phyloP scores from a whole-genome alignment of 2,888 invertebrate genomes.

The Eilema sororculum region DNA sequence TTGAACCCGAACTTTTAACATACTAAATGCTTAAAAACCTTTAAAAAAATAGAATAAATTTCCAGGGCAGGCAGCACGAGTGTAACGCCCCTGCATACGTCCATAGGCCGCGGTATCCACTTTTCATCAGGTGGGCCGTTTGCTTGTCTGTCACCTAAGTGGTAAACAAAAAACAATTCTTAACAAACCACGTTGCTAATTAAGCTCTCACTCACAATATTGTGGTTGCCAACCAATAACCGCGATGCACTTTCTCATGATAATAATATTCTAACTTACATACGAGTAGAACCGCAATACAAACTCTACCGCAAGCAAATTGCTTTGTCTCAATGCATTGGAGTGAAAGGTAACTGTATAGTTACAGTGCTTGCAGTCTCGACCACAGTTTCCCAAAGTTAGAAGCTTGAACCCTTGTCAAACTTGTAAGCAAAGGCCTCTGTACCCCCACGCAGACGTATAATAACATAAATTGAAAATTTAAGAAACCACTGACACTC shows the following conservation, averaged over 20 bases:
- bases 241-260: background rate
- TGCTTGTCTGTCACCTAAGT: too few relatives aligned
- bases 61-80: too few relatives aligned
- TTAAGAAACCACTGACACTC: too few relatives aligned
- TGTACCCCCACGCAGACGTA: too few relatives aligned
- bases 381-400: background rate
- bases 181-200: background rate
- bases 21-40: too few relatives aligned
- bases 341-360: background rate
- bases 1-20: too few relatives aligned
- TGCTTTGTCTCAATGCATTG: constrained; percentile 2
- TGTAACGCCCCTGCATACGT: too few relatives aligned
- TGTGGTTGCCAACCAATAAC: background rate
- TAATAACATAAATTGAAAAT: too few relatives aligned
- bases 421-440: background rate
- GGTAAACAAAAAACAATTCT: background rate
- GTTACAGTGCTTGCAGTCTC: constrained; percentile 6
- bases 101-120: too few relatives aligned
- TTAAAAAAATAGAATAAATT: too few relatives aligned
- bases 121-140: too few relatives aligned
- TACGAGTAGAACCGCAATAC: background rate
- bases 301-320: background rate
- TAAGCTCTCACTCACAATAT: background rate
- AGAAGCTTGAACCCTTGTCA: background rate
- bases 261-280: background rate